Evolutionary conservation across 2,113 vertebrate genomes (phyloP).

Genomic region (Percina caprodes): DNA sequence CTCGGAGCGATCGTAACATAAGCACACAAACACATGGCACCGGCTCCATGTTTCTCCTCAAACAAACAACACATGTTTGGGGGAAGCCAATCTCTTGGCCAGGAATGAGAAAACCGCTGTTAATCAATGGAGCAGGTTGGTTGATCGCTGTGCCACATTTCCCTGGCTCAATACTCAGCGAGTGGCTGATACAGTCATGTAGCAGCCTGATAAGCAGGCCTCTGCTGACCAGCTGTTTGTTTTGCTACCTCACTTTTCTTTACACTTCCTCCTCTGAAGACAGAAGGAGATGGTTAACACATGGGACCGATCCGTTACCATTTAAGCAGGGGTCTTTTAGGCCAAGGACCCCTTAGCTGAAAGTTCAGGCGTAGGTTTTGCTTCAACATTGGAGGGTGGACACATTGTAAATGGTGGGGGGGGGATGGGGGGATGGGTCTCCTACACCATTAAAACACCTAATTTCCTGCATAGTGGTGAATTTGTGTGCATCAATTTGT

Average conservation of each 20-base stretch:
- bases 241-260: conserved; percentile 46
- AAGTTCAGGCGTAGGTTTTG: no score
- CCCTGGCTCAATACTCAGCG: conserved; percentile 42
- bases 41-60: conserved; percentile 49
- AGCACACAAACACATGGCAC: conserved; percentile 66
- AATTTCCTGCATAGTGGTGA: no score
- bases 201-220: conserved; percentile 61
- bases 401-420: no score
- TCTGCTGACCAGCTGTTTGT: conserved; percentile 50
- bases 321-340: neutral
- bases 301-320: neutral
- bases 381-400: no score
- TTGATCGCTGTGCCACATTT: conserved; percentile 64
- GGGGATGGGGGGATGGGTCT: no score
- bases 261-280: conserved; percentile 8
- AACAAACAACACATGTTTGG: conserved; percentile 64
- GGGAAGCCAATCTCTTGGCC: conserved; percentile 52
- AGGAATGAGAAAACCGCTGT: conserved; percentile 56
- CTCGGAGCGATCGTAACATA: conserved; percentile 48
- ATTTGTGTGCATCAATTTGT: no score
- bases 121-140: conserved; percentile 69
- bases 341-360: no score
- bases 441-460: no score
- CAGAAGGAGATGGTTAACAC: conserved; percentile 9
- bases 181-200: conserved; percentile 57